phyloP scores from a whole-genome alignment of 2,797 vertebrate species.

The Leucoraja ocellata region DNA sequence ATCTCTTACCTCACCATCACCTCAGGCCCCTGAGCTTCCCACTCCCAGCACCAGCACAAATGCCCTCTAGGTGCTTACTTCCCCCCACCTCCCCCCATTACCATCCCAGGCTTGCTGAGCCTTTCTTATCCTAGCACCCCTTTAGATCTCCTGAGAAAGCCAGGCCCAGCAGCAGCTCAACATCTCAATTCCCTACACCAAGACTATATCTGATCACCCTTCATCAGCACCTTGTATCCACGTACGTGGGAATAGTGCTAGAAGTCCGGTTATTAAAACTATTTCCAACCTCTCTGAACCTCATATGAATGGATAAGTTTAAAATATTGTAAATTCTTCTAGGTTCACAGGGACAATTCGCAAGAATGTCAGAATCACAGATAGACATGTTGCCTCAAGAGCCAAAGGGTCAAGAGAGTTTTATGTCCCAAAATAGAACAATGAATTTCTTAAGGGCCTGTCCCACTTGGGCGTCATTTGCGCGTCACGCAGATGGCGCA shows the following conservation, averaged over 20 bases:
- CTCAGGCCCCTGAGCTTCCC: neutral
- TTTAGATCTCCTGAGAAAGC: neutral
- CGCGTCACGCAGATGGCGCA: too few relatives aligned
- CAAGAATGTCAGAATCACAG: too few relatives aligned
- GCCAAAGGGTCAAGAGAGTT: too few relatives aligned
- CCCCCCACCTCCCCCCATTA: neutral
- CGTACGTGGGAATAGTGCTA: neutral
- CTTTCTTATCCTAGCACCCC: too few relatives aligned
- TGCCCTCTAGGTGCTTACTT: too few relatives aligned
- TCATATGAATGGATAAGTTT: neutral
- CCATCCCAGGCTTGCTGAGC: neutral
- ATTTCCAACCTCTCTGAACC: neutral
- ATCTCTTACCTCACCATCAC: neutral
- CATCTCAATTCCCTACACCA: neutral
- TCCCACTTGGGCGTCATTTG: too few relatives aligned
- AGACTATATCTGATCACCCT: neutral
- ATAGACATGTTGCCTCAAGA: too few relatives aligned
- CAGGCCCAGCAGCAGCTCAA: neutral
- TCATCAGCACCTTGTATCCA: neutral
- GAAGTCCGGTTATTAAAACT: neutral
- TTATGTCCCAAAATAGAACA: too few relatives aligned
- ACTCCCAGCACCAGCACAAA: neutral
- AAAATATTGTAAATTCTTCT: neutral
- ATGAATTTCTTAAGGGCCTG: too few relatives aligned
- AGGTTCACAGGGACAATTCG: neutral